phyloP scores from a whole-genome alignment of 2,113 vertebrate genomes.

The Poeciliopsis prolifica region DNA sequence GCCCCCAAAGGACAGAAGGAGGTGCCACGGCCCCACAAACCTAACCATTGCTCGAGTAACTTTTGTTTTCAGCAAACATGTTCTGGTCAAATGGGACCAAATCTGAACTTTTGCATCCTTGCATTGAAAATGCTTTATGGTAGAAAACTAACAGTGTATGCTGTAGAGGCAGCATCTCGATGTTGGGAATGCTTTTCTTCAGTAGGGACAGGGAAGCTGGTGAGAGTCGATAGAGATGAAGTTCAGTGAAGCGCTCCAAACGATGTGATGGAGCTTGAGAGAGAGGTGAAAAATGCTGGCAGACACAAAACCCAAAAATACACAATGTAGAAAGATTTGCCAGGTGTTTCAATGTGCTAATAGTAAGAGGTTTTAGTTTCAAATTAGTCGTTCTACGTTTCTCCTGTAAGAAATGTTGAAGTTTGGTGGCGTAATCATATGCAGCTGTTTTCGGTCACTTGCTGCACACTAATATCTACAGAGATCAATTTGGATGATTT shows the following conservation, averaged over 20 bases:
- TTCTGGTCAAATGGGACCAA: neutral
- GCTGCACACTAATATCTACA: neutral
- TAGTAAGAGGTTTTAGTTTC: too few species aligned
- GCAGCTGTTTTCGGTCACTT: neutral
- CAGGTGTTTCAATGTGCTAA: too few species aligned
- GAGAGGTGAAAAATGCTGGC: too few species aligned
- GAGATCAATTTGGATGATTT: neutral
- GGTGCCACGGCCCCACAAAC: too few species aligned
- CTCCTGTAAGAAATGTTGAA: neutral
- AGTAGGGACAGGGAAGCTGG: neutral
- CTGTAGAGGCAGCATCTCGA: neutral
- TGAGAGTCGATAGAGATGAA: too few species aligned
- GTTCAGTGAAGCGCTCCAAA: neutral
- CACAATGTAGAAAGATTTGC: neutral
- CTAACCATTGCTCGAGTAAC: too few species aligned
- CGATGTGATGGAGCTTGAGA: neutral
- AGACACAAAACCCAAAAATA: too few species aligned
- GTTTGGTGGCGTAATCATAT: neutral
- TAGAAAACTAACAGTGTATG: neutral
- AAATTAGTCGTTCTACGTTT: too few species aligned
- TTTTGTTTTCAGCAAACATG: too few species aligned
- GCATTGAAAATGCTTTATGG: neutral
- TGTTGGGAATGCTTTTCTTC: neutral
- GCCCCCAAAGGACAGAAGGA: too few species aligned
- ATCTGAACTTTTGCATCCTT: neutral